Evolutionary conservation across 2,888 invertebrate genomes (phyloP).

Genomic region (Colletes collaris): DNA sequence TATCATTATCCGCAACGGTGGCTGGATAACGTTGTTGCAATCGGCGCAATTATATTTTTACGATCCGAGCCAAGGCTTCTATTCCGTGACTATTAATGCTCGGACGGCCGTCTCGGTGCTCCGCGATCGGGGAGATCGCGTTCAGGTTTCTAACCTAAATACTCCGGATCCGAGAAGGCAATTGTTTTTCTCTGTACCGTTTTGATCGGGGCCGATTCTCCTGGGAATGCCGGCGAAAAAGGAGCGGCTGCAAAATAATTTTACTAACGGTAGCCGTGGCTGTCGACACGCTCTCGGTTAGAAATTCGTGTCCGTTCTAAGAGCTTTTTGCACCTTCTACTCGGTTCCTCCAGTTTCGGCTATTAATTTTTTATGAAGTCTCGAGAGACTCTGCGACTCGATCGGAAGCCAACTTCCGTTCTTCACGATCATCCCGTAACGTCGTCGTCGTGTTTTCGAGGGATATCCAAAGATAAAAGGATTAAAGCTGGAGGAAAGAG

Average conservation of each 20-base stretch:
- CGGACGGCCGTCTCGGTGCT: conserved; percentile 15
- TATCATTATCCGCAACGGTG: conserved; percentile 79
- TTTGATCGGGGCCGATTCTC: conserved; percentile 36
- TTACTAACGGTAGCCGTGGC: conserved; percentile 27
- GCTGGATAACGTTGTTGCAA: conserved; percentile 81
- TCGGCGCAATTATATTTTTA: conserved; percentile 79
- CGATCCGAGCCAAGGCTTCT: conserved; percentile 75
- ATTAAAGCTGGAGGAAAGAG: conserved; percentile 17
- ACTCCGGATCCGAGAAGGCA: conserved; percentile 50
- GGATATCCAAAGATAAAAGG: conserved; percentile 21
- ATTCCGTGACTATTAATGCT: conserved; percentile 72
- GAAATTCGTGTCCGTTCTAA: not conserved
- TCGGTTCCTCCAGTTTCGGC: no score
- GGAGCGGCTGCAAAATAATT: conserved; percentile 27
- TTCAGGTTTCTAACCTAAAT: conserved; percentile 67
- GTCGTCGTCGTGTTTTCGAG: not conserved
- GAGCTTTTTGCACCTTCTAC: not conserved
- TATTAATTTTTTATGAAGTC: no score
- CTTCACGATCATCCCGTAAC: no score
- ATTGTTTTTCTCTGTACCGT: conserved; percentile 37
- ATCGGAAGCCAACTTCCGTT: no score
- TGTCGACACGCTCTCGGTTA: not conserved
- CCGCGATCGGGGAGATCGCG: conserved; percentile 32
- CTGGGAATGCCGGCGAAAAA: conserved; percentile 16
- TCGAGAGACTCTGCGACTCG: no score